These are phyloP conservation scores for Portunus trituberculatus DNA, from an alignment of 1,140 invertebrate genomes.

Conservation along the genomic window DNA sequence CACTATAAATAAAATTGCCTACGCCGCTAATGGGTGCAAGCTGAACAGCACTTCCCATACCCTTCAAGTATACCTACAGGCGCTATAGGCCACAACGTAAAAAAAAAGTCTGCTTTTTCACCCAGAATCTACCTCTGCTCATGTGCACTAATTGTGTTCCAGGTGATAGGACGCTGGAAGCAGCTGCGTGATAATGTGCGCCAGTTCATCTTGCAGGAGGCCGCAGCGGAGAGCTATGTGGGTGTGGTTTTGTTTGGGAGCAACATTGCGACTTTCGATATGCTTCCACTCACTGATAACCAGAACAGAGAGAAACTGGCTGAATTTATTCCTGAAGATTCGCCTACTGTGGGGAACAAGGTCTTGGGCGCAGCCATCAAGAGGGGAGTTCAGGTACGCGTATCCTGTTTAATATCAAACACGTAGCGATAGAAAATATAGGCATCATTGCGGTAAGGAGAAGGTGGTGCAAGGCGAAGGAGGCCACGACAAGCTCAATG, in stretches of 20 bases:
- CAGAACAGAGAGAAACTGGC: background rate
- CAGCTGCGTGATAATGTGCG: conserved; percentile 34
- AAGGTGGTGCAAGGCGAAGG: background rate
- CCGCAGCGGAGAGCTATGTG: background rate
- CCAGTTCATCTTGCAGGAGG: conserved; percentile 33
- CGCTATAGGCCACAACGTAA: too few relatives aligned
- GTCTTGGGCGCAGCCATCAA: background rate
- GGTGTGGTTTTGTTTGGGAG: conserved; percentile 28
- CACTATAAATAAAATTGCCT: too few relatives aligned
- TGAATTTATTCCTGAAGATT: background rate
- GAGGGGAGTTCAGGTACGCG: background rate
- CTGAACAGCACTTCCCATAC: too few relatives aligned
- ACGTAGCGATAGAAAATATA: background rate
- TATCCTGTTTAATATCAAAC: background rate
- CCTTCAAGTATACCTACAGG: too few relatives aligned
- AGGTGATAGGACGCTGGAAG: background rate
- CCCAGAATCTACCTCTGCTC: background rate
- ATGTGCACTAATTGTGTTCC: background rate
- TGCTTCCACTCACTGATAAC: background rate
- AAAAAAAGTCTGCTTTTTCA: background rate
- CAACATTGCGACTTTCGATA: background rate
- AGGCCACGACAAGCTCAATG: background rate
- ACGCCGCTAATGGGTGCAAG: too few relatives aligned
- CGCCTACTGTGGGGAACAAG: background rate
- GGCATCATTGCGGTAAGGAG: background rate